These are phyloP conservation scores for Eupelmus urozonus DNA, from an alignment of 2,888 invertebrate genomes.

Conservation along the genomic window DNA sequence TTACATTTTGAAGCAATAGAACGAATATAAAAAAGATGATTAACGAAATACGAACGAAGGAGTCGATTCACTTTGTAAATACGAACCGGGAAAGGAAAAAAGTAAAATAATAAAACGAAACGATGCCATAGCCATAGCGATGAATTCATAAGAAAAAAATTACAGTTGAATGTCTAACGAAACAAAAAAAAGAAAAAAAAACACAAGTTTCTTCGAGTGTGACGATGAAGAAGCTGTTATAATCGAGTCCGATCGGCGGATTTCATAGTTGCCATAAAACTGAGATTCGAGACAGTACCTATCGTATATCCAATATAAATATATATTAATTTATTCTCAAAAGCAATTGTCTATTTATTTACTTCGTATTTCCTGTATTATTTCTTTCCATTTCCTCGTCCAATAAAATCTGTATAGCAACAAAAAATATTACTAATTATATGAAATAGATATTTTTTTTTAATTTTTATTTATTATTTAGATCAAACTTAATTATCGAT, in stretches of 20 bases:
- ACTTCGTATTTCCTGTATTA: neutral
- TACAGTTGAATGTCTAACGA: slow-evolving; percentile 59
- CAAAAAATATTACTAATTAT: no score
- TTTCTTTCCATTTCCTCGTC: neutral
- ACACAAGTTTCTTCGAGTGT: slow-evolving; percentile 52
- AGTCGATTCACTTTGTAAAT: slow-evolving; percentile 65
- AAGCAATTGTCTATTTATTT: slow-evolving; percentile 59
- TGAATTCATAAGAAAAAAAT: slow-evolving; percentile 51
- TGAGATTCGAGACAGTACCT: slow-evolving; percentile 74
- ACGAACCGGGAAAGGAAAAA: slow-evolving; percentile 63
- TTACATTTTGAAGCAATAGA: slow-evolving; percentile 75
- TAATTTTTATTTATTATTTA: no score
- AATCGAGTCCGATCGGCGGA: slow-evolving; percentile 59
- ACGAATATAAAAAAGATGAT: slow-evolving; percentile 45
- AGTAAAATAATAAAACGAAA: slow-evolving; percentile 57
- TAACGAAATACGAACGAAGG: slow-evolving; percentile 42
- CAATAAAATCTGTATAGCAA: no score
- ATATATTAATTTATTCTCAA: slow-evolving; percentile 78
- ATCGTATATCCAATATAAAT: slow-evolving; percentile 76
- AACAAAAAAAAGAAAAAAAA: slow-evolving; percentile 48
- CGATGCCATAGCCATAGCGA: slow-evolving; percentile 59
- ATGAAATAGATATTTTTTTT: no score
- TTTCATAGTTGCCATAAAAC: slow-evolving; percentile 69
- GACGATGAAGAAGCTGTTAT: slow-evolving; percentile 62
- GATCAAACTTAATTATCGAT: no score